Conservation (phyloP, 1,140 invertebrate species). For the Manduca sexta region DNA sequence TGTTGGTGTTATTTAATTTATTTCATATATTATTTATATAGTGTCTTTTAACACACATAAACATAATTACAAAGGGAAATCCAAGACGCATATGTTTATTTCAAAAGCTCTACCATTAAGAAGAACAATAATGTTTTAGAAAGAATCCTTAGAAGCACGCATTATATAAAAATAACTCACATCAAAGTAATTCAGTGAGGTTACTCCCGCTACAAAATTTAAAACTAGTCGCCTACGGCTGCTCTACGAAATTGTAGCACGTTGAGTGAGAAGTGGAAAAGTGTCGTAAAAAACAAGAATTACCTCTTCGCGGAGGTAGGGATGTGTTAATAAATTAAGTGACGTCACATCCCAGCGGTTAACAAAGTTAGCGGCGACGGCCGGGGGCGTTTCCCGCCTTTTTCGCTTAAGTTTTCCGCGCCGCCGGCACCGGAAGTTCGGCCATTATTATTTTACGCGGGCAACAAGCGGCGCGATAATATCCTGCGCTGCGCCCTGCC, state of each 20-base stretch:
- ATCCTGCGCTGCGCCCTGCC: slow-evolving; percentile 53
- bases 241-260: slow-evolving; percentile 28
- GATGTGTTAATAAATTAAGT: slow-evolving; percentile 71
- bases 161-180: too few relatives aligned
- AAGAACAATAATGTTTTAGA: too few relatives aligned
- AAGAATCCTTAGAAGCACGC: too few relatives aligned
- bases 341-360: slow-evolving; percentile 59
- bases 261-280: slow-evolving; percentile 44
- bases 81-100: too few relatives aligned
- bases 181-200: too few relatives aligned
- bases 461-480: slow-evolving; percentile 75
- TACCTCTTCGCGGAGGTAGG: slow-evolving; percentile 36
- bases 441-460: slow-evolving; percentile 75
- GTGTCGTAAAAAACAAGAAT: slow-evolving; percentile 46
- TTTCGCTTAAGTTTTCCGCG: slow-evolving; percentile 68
- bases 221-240: slow-evolving; percentile 11
- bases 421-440: slow-evolving; percentile 67
- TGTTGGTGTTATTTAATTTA: too few relatives aligned
- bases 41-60: too few relatives aligned
- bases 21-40: too few relatives aligned
- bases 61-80: too few relatives aligned
- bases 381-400: slow-evolving; percentile 51
- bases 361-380: slow-evolving; percentile 49
- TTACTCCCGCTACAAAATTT: background rate
- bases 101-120: too few relatives aligned